Conservation (phyloP, 2,797 vertebrate genomes). For the Myotis planiceps region DNA sequence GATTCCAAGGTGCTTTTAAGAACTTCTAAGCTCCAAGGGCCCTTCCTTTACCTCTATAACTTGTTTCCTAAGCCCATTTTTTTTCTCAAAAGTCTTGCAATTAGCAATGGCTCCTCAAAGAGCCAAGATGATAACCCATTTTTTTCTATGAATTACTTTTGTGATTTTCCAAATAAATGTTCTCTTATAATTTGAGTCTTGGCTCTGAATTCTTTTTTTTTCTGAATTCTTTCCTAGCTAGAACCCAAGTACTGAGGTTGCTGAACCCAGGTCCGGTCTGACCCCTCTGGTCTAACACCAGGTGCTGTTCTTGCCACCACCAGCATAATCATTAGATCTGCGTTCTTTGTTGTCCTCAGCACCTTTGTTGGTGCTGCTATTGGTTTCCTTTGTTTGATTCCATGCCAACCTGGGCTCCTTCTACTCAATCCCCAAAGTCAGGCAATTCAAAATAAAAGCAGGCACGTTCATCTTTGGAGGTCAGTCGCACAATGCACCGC, state of each 20-base stretch:
- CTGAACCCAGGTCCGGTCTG: neutral
- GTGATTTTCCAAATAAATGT: neutral
- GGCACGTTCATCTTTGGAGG: neutral
- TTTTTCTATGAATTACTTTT: neutral
- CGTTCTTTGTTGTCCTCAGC: neutral
- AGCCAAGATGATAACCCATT: too few relatives aligned
- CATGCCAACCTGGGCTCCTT: neutral
- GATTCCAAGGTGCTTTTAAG: neutral
- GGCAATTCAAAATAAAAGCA: slow-evolving; percentile 8
- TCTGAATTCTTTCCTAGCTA: neutral
- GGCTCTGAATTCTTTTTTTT: neutral
- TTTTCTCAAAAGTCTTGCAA: neutral
- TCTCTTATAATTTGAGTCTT: neutral
- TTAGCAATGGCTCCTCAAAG: too few relatives aligned
- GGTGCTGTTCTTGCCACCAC: neutral
- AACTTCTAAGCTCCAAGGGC: neutral
- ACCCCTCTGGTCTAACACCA: neutral
- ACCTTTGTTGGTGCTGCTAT: neutral
- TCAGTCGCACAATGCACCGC: neutral
- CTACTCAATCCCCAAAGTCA: neutral
- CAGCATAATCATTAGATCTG: neutral
- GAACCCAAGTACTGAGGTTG: neutral
- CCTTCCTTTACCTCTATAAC: neutral
- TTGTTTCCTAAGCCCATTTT: neutral
- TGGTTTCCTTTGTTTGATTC: neutral